A percentile compares a stretch with the other conserved stretches of the same genome.
Evolutionary conservation across 2,888 invertebrate species (phyloP).

Genomic region (Nematopogon swammerdamellus): DNA sequence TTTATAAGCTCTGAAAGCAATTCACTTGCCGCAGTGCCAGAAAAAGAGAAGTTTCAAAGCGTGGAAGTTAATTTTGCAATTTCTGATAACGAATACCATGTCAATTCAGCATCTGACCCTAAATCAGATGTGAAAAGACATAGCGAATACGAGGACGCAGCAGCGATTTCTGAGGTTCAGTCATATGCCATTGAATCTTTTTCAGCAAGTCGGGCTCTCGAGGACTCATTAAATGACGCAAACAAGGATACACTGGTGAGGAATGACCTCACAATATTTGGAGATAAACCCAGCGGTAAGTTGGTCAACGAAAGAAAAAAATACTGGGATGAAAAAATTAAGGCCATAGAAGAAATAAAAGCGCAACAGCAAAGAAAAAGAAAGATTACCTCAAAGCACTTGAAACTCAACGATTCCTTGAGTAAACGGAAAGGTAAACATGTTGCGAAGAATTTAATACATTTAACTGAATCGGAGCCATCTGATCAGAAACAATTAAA

Average conservation of each 20-base stretch:
- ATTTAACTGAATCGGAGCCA: constrained; percentile 16
- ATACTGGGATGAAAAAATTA: constrained; percentile 50
- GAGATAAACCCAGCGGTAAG: constrained; percentile 25
- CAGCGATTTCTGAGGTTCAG: constrained; percentile 56
- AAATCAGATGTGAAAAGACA: constrained; percentile 51
- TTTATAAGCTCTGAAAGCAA: constrained; percentile 28
- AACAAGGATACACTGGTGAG: constrained; percentile 12
- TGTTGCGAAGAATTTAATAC: constrained; percentile 35
- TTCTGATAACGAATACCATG: constrained; percentile 23
- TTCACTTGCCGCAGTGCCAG: constrained; percentile 17
- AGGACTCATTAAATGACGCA: constrained; percentile 13
- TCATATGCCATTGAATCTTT: constrained; percentile 48
- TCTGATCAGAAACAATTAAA: too few relatives aligned
- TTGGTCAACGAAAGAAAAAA: constrained; percentile 46
- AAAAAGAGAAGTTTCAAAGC: constrained; percentile 17
- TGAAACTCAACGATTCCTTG: constrained; percentile 38
- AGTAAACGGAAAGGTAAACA: constrained; percentile 43
- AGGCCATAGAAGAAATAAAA: constrained; percentile 35
- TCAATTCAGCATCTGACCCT: constrained; percentile 50
- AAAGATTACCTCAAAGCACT: constrained; percentile 32
- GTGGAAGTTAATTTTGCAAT: constrained; percentile 16
- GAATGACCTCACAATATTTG: constrained; percentile 26
- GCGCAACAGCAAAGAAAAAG: constrained; percentile 27
- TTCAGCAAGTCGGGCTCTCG: constrained; percentile 52
- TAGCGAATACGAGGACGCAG: constrained; percentile 27